phyloP scores from a whole-genome alignment of 2,113 vertebrate species.

The Dryoscopus gambensis region DNA sequence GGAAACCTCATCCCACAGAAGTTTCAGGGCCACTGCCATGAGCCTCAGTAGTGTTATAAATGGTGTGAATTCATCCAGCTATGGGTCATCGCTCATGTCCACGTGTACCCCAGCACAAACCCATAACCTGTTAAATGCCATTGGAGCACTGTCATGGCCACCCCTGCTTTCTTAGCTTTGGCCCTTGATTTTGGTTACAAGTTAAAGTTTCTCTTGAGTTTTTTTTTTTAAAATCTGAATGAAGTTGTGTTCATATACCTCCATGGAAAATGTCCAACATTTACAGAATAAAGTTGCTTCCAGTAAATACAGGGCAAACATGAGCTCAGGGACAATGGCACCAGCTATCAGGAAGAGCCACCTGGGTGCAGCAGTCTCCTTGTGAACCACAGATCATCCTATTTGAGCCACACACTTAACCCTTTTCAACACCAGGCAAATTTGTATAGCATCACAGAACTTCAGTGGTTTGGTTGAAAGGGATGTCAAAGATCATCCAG shows the following conservation, averaged over 20 bases:
- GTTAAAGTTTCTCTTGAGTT: background rate
- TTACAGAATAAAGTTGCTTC: background rate
- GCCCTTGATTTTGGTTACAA: background rate
- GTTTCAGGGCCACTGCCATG: background rate
- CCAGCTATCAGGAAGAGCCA: background rate
- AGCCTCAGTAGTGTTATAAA: background rate
- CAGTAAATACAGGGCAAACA: background rate
- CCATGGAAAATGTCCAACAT: background rate
- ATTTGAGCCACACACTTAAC: background rate
- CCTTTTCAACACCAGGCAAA: background rate
- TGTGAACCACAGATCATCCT: background rate
- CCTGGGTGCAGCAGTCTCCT: background rate
- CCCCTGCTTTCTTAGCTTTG: background rate
- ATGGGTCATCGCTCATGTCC: fast-evolving
- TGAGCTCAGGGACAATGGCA: background rate
- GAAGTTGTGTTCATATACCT: background rate
- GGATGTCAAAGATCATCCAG: background rate
- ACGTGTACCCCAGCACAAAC: background rate
- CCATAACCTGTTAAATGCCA: background rate
- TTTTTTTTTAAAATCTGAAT: background rate
- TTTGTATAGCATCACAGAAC: background rate
- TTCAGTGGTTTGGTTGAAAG: background rate
- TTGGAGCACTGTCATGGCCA: background rate
- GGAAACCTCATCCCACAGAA: background rate
- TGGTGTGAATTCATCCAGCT: background rate